A percentile compares a stretch with the other conserved stretches of the same genome.
Conservation (phyloP, 2,888 invertebrate genomes). For the Zele albiditarsus region DNA sequence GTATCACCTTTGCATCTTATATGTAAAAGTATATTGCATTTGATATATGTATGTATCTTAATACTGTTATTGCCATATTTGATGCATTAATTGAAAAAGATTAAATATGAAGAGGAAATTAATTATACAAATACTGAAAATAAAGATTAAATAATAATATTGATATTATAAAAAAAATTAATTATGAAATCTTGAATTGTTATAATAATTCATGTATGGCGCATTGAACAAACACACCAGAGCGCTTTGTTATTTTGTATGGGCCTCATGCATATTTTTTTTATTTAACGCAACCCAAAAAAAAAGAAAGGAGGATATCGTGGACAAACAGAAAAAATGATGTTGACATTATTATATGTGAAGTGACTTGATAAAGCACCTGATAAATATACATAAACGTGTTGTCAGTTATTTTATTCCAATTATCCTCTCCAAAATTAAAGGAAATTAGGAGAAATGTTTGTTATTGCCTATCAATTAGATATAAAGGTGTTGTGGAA, state of each 20-base stretch:
- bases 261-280: not conserved
- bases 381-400: not conserved
- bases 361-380: slow-evolving; percentile 33
- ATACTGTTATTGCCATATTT: not conserved
- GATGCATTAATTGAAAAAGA: not conserved
- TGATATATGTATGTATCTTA: slow-evolving; percentile 2
- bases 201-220: slow-evolving; percentile 10
- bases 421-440: not conserved
- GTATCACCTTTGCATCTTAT: not conserved
- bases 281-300: slow-evolving; percentile 35
- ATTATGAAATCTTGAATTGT: not conserved
- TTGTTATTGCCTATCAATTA: too few relatives aligned
- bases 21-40: not conserved
- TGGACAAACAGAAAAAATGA: slow-evolving; percentile 58
- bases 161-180: not conserved
- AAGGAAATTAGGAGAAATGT: not conserved
- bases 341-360: slow-evolving; percentile 59
- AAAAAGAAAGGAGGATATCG: slow-evolving; percentile 56
- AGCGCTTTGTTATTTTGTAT: slow-evolving; percentile 24
- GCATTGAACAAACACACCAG: slow-evolving; percentile 1
- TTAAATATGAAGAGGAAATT: not conserved
- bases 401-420: not conserved
- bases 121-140: not conserved
- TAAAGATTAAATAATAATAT: not conserved
- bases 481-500: too few relatives aligned